Evolutionary conservation across 1,140 invertebrate species (phyloP).

Genomic region (Mercenaria mercenaria): DNA sequence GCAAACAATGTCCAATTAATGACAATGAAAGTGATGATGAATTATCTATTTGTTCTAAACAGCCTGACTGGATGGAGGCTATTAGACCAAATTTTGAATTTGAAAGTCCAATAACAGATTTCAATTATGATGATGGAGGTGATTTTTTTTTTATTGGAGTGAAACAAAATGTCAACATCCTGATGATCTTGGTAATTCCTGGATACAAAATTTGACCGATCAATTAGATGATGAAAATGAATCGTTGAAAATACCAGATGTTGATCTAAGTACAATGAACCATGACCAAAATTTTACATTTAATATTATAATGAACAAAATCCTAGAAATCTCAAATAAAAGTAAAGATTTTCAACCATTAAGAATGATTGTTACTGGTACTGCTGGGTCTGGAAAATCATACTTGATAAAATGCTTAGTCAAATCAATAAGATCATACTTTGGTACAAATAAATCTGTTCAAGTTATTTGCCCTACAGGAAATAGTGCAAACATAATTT

Average conservation of each 20-base stretch:
- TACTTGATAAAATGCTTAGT: too few relatives aligned
- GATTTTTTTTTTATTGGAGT: constrained; percentile 63
- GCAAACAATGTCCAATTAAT: constrained; percentile 28
- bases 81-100: constrained; percentile 47
- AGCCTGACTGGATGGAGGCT: constrained; percentile 68
- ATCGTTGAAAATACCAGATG: background rate
- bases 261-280: constrained; percentile 12
- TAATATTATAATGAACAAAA: too few relatives aligned
- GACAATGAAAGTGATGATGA: background rate
- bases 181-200: background rate
- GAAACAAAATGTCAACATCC: background rate
- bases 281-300: constrained; percentile 22
- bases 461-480: constrained; percentile 46
- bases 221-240: background rate
- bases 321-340: too few relatives aligned
- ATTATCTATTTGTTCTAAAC: background rate
- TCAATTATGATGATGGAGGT: constrained; percentile 68
- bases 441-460: background rate
- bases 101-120: background rate
- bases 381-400: too few relatives aligned
- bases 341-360: too few relatives aligned
- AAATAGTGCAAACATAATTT: constrained; percentile 8
- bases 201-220: background rate
- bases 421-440: too few relatives aligned
- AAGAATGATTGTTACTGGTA: too few relatives aligned